phyloP scores from a whole-genome alignment of 2,888 invertebrate species.

The Keiferia lycopersicella region DNA sequence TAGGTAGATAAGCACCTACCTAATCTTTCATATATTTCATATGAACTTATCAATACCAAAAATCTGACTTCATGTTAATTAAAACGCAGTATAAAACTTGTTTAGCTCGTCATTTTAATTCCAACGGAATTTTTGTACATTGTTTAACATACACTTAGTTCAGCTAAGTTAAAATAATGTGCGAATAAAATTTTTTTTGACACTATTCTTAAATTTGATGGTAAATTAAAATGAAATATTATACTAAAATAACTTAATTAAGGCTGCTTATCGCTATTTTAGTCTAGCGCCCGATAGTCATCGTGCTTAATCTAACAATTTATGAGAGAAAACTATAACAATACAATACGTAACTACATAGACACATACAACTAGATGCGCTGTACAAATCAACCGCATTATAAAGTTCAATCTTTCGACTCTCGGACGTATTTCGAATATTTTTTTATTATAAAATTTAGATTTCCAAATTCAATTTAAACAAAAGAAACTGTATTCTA shows the following conservation, averaged over 20 bases:
- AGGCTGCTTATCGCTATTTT: constrained; percentile 29
- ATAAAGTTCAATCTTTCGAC: background rate
- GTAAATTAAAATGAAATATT: constrained; percentile 30
- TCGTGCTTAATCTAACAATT: constrained; percentile 1
- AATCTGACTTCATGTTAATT: background rate
- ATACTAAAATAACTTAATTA: constrained; percentile 30
- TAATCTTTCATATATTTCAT: too few relatives aligned
- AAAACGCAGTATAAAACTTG: background rate
- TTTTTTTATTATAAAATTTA: too few relatives aligned
- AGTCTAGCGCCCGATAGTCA: constrained; percentile 16
- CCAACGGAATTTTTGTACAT: constrained; percentile 9
- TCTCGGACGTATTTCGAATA: too few relatives aligned
- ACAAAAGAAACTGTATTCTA: too few relatives aligned
- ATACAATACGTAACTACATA: constrained; percentile 19
- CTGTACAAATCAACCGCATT: constrained; percentile 1
- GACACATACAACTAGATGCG: background rate
- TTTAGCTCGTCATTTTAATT: background rate
- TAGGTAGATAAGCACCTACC: too few relatives aligned
- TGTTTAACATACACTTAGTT: constrained; percentile 21
- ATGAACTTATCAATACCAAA: background rate
- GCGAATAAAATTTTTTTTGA: background rate
- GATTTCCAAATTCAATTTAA: too few relatives aligned
- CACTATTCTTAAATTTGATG: constrained; percentile 17
- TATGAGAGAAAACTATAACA: constrained; percentile 16
- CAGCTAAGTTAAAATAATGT: background rate